Percentiles rank a stretch among this genome's conserved stretches.
phyloP scores from a whole-genome alignment of 2,797 vertebrate species.

The Smutsia temminckii region DNA sequence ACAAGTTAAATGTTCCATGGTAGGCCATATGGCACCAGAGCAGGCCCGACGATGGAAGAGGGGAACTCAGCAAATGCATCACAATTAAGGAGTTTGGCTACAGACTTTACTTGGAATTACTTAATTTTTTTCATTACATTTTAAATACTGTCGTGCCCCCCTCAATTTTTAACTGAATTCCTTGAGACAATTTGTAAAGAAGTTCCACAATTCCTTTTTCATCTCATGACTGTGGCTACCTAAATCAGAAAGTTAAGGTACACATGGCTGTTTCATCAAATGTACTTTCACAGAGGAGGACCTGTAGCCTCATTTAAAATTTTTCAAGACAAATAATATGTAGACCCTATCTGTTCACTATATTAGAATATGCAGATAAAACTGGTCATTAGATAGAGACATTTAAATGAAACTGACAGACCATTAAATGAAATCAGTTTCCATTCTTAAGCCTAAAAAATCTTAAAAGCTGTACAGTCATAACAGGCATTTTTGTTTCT shows the following conservation, averaged over 20 bases:
- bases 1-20: constrained; percentile 99
- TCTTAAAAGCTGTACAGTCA: neutral
- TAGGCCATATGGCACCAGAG: constrained; percentile 95
- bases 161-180: constrained; percentile 38
- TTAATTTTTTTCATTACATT: constrained; percentile 75
- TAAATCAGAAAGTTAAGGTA: neutral
- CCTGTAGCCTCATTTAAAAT: constrained; percentile 2
- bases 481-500: neutral
- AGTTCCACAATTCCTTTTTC: neutral
- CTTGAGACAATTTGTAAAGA: constrained; percentile 30
- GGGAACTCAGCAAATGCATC: constrained; percentile 90
- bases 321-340: neutral
- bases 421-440: neutral
- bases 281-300: neutral
- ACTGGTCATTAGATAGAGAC: neutral
- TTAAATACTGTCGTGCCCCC: neutral
- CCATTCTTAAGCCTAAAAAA: neutral
- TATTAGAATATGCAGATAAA: neutral
- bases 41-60: constrained; percentile 86
- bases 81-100: constrained; percentile 92
- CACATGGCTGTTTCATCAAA: neutral
- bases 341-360: neutral
- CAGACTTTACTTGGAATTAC: constrained; percentile 85
- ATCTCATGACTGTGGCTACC: neutral
- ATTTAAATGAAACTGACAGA: neutral